A percentile compares a stretch with the other conserved stretches of the same genome.
Conservation (phyloP, 2,888 invertebrate genomes). For the Candidula unifasciata region DNA sequence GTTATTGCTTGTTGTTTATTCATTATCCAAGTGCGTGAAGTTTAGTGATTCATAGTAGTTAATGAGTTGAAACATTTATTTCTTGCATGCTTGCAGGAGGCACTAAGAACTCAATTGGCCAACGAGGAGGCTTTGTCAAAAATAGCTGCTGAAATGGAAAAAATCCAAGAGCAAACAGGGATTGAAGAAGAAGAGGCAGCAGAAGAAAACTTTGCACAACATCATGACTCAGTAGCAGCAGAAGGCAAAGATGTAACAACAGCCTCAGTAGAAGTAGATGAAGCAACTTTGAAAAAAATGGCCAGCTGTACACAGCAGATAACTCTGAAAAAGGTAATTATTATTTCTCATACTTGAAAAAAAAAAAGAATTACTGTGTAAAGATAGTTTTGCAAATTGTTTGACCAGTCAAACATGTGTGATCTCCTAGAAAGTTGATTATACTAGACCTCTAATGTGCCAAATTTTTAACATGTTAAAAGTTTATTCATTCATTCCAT, state of each 20-base stretch:
- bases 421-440: no score
- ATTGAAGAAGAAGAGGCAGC: background rate
- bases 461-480: no score
- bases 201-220: background rate
- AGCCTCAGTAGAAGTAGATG: slow-evolving; percentile 39
- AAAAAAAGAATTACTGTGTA: no score
- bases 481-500: no score
- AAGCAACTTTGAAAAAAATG: slow-evolving; percentile 37
- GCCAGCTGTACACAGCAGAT: slow-evolving; percentile 63
- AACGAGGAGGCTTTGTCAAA: slow-evolving; percentile 49
- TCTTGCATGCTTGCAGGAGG: slow-evolving; percentile 50
- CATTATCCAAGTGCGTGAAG: background rate
- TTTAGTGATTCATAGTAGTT: background rate
- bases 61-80: background rate
- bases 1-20: background rate
- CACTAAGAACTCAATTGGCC: slow-evolving; percentile 50
- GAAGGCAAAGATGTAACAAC: slow-evolving; percentile 9
- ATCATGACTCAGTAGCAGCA: background rate
- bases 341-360: background rate
- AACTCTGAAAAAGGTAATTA: slow-evolving; percentile 63
- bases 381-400: no score
- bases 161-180: background rate
- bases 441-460: no score
- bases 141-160: slow-evolving; percentile 17
- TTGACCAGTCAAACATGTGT: no score